A percentile compares a stretch with the other conserved stretches of the same genome.
phyloP scores from a whole-genome alignment of 2,888 invertebrate genomes.

The Cremastinae sp. region DNA sequence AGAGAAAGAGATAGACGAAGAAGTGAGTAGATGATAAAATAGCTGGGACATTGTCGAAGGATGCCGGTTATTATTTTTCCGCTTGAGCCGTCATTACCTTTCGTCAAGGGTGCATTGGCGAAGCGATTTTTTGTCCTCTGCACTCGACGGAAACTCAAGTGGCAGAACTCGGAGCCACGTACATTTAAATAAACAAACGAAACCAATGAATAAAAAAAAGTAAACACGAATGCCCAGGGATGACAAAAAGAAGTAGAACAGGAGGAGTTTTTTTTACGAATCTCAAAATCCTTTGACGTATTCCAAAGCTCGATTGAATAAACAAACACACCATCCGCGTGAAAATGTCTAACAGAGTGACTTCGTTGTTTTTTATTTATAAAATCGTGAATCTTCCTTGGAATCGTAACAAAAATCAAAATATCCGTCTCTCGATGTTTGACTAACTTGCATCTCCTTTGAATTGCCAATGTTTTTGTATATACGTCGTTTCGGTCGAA shows the following conservation, averaged over 20 bases:
- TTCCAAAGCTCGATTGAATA: constrained; percentile 18
- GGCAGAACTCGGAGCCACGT: constrained; percentile 1
- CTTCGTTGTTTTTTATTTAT: neutral
- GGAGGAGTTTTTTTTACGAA: constrained; percentile 6
- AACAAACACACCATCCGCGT: constrained; percentile 1
- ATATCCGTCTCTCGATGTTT: too few relatives aligned
- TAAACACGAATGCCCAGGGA: neutral
- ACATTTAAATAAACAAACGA: constrained; percentile 16
- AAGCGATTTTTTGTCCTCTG: constrained; percentile 35
- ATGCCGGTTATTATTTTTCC: constrained; percentile 54
- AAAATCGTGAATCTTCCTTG: neutral
- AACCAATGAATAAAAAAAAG: neutral
- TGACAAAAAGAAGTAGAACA: constrained; percentile 5
- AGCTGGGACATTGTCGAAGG: constrained; percentile 39
- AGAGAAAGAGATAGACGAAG: constrained; percentile 8
- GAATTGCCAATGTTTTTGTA: too few relatives aligned
- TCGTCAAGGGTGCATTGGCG: constrained; percentile 22
- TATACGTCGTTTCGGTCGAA: too few relatives aligned
- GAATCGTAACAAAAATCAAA: neutral
- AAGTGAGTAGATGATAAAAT: constrained; percentile 35
- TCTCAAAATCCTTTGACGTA: constrained; percentile 32
- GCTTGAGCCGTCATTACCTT: constrained; percentile 34
- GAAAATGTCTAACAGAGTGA: neutral
- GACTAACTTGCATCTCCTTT: too few relatives aligned
- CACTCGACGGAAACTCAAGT: neutral